phyloP scores from a whole-genome alignment of 2,797 vertebrate genomes.

The Petrocephalus schoutedeni region DNA sequence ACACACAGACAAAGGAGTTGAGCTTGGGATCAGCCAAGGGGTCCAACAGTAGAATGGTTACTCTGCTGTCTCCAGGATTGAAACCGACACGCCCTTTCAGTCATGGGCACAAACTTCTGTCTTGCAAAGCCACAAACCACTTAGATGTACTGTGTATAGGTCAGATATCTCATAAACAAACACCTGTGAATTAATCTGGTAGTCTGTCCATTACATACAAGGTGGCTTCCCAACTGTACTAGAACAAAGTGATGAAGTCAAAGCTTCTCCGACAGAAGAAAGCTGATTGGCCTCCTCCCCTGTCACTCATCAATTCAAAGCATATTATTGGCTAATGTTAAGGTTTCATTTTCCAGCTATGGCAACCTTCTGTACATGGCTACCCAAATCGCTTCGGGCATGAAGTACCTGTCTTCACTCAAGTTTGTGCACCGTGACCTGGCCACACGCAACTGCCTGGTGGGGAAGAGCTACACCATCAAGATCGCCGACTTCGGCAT shows the following conservation, averaged over 20 bases:
- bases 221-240: not conserved
- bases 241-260: not conserved
- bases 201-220: not conserved
- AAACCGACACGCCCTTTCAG: too few species aligned
- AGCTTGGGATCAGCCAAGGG: too few species aligned
- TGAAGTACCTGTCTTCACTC: conserved; percentile 93
- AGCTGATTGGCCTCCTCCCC: not conserved
- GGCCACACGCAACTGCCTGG: conserved; percentile 92
- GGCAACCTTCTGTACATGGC: conserved; percentile 77
- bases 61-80: too few species aligned
- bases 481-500: conserved; percentile 97
- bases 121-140: too few species aligned
- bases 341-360: conserved; percentile 55
- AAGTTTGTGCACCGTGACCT: conserved; percentile 96
- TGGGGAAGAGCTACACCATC: conserved; percentile 87
- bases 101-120: too few species aligned
- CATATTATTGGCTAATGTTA: not conserved
- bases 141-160: too few species aligned
- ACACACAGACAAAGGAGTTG: too few species aligned
- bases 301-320: not conserved
- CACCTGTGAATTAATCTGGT: too few species aligned
- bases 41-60: too few species aligned
- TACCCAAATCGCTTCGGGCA: conserved; percentile 86
- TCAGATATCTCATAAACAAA: too few species aligned
- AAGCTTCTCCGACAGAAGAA: not conserved